Percentiles rank a stretch among this genome's conserved stretches.
phyloP scores from a whole-genome alignment of 2,113 vertebrate species.

The Grammomys surdaster region DNA sequence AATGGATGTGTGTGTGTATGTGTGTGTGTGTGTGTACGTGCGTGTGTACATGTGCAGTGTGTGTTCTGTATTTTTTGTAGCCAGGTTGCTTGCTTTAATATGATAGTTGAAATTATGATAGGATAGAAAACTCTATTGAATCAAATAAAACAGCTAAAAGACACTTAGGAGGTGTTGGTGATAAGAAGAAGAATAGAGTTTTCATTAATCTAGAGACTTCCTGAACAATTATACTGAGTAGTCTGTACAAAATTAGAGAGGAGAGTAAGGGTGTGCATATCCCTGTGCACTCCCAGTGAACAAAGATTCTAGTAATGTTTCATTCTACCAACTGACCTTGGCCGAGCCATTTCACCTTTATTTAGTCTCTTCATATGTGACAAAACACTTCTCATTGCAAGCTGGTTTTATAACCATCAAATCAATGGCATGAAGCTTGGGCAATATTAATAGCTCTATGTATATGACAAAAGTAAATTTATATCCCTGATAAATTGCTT shows the following conservation, averaged over 20 bases:
- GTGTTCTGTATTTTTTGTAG: background rate
- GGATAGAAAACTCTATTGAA: background rate
- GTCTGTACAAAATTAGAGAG: background rate
- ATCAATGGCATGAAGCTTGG: background rate
- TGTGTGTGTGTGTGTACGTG: background rate
- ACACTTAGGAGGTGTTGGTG: no score
- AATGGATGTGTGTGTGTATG: background rate
- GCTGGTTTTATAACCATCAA: background rate
- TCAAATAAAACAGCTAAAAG: background rate
- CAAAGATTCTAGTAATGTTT: background rate
- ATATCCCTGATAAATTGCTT: background rate
- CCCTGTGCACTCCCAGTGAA: background rate
- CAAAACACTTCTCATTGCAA: background rate
- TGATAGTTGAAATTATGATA: background rate
- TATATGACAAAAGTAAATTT: background rate
- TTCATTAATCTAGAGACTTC: background rate
- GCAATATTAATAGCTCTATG: background rate
- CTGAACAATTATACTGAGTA: background rate
- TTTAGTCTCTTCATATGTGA: background rate
- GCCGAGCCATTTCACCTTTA: background rate
- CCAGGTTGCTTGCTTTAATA: background rate
- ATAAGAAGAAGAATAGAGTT: background rate
- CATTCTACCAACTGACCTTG: background rate
- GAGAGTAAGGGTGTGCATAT: accelerated
- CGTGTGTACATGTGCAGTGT: background rate